Conservation (phyloP, 2,797 vertebrate species). For the Calcarius lapponicus region DNA sequence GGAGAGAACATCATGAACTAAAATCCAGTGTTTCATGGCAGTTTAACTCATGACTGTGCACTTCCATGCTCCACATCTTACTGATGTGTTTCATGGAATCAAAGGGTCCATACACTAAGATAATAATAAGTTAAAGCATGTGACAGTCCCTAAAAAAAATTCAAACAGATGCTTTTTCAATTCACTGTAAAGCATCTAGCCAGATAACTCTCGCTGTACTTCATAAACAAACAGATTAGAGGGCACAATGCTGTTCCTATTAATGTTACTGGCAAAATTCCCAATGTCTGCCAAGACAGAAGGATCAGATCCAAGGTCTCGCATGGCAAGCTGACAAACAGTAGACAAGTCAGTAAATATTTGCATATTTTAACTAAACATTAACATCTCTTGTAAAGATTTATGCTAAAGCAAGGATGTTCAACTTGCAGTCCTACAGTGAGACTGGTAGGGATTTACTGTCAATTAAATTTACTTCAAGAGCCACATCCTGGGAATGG, state of each 20-base stretch:
- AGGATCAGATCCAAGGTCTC: slow-evolving; percentile 68
- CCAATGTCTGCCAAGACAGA: slow-evolving; percentile 69
- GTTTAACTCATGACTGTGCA: slow-evolving; percentile 28
- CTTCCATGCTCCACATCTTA: neutral
- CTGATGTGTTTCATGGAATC: neutral
- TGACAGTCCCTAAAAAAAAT: slow-evolving; percentile 30
- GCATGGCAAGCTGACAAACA: slow-evolving; percentile 66
- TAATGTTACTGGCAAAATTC: slow-evolving; percentile 67
- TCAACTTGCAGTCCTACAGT: slow-evolving; percentile 52
- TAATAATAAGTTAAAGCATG: slow-evolving; percentile 7
- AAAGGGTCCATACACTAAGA: slow-evolving; percentile 20
- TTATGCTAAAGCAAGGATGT: slow-evolving; percentile 62
- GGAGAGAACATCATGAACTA: slow-evolving; percentile 35
- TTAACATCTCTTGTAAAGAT: slow-evolving; percentile 68
- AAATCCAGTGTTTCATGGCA: slow-evolving; percentile 6
- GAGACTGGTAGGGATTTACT: slow-evolving; percentile 24
- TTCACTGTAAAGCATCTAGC: slow-evolving; percentile 55
- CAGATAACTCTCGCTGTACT: slow-evolving; percentile 60
- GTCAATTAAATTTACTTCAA: slow-evolving; percentile 4
- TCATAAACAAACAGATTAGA: slow-evolving; percentile 69
- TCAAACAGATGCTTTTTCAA: slow-evolving; percentile 62
- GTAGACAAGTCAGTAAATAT: slow-evolving; percentile 73
- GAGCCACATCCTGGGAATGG: slow-evolving; percentile 14
- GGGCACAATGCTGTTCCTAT: slow-evolving; percentile 60
- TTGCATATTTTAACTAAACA: slow-evolving; percentile 71